Evolutionary conservation across 2,113 vertebrate species (phyloP), one percentile per base, ranked within the genome.

Genomic region (Struthidea cinerea): DNA sequence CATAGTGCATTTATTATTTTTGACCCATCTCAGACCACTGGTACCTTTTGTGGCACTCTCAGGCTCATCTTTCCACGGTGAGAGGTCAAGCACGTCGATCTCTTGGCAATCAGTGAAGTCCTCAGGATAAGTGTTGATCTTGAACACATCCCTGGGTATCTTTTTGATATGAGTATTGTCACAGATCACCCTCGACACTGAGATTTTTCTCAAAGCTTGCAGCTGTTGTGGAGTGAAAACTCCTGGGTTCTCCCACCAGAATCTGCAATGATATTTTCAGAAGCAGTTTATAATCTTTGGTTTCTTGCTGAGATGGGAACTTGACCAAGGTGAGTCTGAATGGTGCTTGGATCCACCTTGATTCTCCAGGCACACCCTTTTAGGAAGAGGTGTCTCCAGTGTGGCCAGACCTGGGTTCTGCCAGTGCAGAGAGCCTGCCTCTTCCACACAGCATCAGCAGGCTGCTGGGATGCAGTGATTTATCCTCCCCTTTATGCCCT

Each of bases 241-340:
- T 4, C 97, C 98, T 0, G 81, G 56, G 21, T 96, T 98, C 96
- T 99, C 96, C 98, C 99, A 99, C 98, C 98, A 99, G 96, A 99
- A 99, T 81, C 99, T 97, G 83, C 80, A 96, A 82, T 20, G 35
- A 81, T 16, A 89, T 81, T 92, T 84, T 84, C 47, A 93, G 73
- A 93, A 89, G n/a, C 15, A 67, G 28, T 16, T 91, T 61, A 32
- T 9, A 30, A 37, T 46, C 10, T 81, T 18, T 53, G 12, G 17
- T 53, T 84, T n/a, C 28, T 53, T 53, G 19, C 33, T 52, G 46
- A 13, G 37, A 33, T 61, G 71, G 23, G 41, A 42, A 42, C 26
- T 20, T 78, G 37, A 16, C 13, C 17, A 39, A 59, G 35, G 17
- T 26, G n/a, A 35, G 32, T 37, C 32, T 53, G 47, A 64, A 28